Evolutionary conservation across 2,113 vertebrate genomes (phyloP), one percentile per base, ranked within the genome.

Genomic region (Trichomycterus rosablanca): DNA sequence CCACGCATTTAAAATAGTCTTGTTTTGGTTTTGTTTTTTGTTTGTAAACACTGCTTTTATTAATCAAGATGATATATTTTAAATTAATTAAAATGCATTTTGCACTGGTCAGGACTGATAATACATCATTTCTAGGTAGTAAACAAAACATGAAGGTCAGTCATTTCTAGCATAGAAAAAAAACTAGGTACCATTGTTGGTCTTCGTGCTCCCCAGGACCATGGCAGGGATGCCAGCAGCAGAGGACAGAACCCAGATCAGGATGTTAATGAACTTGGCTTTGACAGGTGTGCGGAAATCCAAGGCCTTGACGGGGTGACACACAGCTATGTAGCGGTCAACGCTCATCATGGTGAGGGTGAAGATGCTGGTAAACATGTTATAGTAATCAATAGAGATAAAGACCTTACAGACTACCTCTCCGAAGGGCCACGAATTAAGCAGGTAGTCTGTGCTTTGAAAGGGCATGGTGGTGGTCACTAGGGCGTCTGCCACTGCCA

Each of bases 401-500:
- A 97, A 93, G 46, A 97, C 90, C 76, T 98, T 98, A 79, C 96
- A 98, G 1, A 94, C 83, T 68, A 94, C 88, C 4, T 95, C 87
- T 16, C 96, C 94, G 58, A 98, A 98, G 0, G 96, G 95, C 96
- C 96, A 98, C 4, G 95, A 97, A 80, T 91, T 93, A 77, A 98
- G 90, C 68, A 98, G 77, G 70, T 95, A 97, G 73, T 94, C 91
- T 0, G 94, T 89, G 73, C 93, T 98, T 78, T 98, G 96, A 74
- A 98, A 98, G 23, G 96, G 96, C 92, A 98, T 96, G 35, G 94
- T 97, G 0, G 93, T 98, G 40, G 93, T 98, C 42, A 97, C 92
- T 1, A 98, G 75, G 0, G 96, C 95, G n/a, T 98, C 95, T 1
- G 94, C 95, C 76, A 96, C 77, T 0, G 95, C 95, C 78, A 98